phyloP scores from a whole-genome alignment of 2,113 vertebrate species.

The Platysteira castanea region DNA sequence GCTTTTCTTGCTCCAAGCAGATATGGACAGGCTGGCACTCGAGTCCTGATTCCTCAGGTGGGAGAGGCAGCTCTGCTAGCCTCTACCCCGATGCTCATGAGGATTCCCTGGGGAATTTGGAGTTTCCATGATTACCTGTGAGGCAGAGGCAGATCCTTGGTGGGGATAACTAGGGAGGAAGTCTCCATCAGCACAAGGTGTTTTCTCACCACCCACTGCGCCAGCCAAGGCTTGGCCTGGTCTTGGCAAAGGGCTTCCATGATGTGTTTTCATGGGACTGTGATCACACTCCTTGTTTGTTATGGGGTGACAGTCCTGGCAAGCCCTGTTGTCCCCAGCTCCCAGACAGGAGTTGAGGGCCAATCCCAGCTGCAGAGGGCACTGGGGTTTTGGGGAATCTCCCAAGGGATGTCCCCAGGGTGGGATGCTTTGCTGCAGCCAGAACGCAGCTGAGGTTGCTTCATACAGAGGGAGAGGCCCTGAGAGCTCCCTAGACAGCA shows the following conservation, averaged over 20 bases:
- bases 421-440: not conserved
- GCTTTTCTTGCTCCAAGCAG: not conserved
- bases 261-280: fast-evolving
- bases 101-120: not conserved
- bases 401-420: not conserved
- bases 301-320: fast-evolving
- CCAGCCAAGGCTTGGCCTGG: not conserved
- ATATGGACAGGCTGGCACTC: fast-evolving
- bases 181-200: fast-evolving
- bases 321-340: not conserved
- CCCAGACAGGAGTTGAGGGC: not conserved
- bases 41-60: not conserved
- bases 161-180: not conserved
- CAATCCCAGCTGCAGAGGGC: fast-evolving
- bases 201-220: fast-evolving
- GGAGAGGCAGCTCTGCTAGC: not conserved
- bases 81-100: fast-evolving
- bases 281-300: not conserved
- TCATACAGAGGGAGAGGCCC: not conserved
- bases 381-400: not conserved
- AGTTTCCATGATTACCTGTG: not conserved
- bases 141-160: not conserved
- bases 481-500: not conserved
- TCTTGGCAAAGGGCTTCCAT: not conserved
- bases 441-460: not conserved